Conservation (phyloP, 2,888 invertebrate genomes). For the Pandemis corylana region DNA sequence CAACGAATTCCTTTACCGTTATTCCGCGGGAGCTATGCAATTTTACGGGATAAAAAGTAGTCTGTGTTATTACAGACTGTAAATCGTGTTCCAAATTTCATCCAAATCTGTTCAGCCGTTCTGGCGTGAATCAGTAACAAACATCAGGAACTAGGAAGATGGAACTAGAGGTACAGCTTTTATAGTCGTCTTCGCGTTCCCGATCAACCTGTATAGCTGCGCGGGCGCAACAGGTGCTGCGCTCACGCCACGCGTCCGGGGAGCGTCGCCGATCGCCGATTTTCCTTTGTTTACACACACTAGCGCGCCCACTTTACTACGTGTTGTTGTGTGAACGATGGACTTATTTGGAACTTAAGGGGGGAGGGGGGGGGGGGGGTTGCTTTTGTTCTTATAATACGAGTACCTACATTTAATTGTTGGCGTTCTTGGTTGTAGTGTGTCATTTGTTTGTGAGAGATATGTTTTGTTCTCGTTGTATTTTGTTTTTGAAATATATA, state of each 20-base stretch:
- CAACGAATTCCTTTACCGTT: no score
- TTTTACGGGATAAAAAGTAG: no score
- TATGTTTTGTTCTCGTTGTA: no score
- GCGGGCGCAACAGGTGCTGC: conserved; percentile 34
- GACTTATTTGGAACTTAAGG: neutral
- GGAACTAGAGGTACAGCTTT: no score
- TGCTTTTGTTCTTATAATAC: neutral
- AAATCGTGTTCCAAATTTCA: no score
- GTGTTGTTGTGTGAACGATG: neutral
- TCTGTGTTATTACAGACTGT: no score
- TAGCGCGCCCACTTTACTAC: neutral
- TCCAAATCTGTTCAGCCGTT: no score
- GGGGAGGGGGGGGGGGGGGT: neutral
- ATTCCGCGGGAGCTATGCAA: no score
- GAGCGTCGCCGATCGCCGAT: conserved; percentile 17
- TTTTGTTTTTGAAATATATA: no score
- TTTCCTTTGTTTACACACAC: conserved; percentile 40
- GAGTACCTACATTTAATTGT: neutral
- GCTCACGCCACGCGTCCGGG: conserved; percentile 21
- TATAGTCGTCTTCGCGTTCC: neutral
- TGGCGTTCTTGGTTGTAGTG: neutral
- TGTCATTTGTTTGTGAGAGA: neutral
- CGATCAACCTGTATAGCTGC: conserved; percentile 18
- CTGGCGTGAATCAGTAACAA: no score
- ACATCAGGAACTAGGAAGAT: no score